Conservation (phyloP, 2,113 vertebrate genomes). For the Anolis sagrei region DNA sequence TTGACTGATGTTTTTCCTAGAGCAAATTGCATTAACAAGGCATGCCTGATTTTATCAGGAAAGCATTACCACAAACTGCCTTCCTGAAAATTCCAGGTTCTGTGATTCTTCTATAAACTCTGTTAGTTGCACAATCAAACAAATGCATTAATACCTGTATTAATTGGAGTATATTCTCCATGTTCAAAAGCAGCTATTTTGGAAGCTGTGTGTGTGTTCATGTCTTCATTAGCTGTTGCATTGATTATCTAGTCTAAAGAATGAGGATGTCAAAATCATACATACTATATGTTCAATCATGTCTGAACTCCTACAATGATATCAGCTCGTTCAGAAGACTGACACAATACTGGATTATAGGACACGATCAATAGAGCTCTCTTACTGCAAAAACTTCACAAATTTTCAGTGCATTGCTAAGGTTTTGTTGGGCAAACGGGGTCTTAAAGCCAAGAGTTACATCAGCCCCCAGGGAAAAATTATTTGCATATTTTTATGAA, state of each 20-base stretch:
- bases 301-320: neutral
- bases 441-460: no score
- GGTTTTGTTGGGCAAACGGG: neutral
- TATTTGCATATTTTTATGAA: neutral
- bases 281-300: neutral
- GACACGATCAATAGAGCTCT: neutral
- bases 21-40: neutral
- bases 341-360: neutral
- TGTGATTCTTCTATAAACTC: neutral
- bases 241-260: neutral
- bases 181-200: neutral
- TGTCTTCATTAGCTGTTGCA: neutral
- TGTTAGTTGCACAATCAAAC: neutral
- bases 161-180: neutral
- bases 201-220: neutral
- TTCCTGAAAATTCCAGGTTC: neutral
- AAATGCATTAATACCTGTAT: neutral
- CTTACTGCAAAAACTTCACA: neutral
- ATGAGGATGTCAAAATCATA: neutral
- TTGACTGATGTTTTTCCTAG: neutral
- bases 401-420: neutral
- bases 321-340: neutral
- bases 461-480: no score
- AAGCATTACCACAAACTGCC: neutral
- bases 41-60: neutral